Evolutionary conservation across 2,888 invertebrate species (phyloP).

Genomic region (Microdon myrmicae): DNA sequence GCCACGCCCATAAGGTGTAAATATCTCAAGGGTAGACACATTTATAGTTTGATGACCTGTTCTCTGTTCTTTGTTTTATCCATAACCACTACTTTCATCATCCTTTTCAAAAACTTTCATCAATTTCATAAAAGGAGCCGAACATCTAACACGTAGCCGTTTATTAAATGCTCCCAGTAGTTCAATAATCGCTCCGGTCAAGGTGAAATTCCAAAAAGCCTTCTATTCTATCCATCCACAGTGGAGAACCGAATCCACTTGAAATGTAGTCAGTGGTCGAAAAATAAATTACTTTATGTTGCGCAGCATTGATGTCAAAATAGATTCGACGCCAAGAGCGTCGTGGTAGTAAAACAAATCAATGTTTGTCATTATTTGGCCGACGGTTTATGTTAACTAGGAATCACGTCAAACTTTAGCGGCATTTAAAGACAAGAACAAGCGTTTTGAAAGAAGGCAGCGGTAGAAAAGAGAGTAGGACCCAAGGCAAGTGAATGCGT

Average conservation of each 20-base stretch:
- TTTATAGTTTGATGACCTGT: constrained; percentile 45
- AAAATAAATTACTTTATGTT: constrained; percentile 41
- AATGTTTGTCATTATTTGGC: too few species aligned
- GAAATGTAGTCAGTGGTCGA: too few species aligned
- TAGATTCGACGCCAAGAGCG: too few species aligned
- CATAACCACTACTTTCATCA: constrained; percentile 9
- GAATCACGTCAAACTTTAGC: too few species aligned
- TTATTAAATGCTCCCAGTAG: constrained; percentile 47
- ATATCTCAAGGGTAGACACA: constrained; percentile 35
- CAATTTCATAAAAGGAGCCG: neutral
- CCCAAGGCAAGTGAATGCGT: too few species aligned
- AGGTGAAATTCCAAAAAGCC: constrained; percentile 52
- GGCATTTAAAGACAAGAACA: too few species aligned
- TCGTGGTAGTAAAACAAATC: too few species aligned
- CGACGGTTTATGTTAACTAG: too few species aligned
- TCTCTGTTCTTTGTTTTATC: too few species aligned
- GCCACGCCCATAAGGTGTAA: too few species aligned
- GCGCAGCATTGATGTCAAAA: constrained; percentile 17
- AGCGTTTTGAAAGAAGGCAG: too few species aligned
- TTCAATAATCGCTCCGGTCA: constrained; percentile 51
- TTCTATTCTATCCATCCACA: constrained; percentile 38
- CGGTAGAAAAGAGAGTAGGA: too few species aligned
- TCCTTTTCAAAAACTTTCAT: neutral
- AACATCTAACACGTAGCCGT: neutral
- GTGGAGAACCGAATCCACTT: constrained; percentile 32